Percentiles rank a stretch among this genome's conserved stretches.
phyloP scores from a whole-genome alignment of 2,797 vertebrate species.

The Neosilurus hyrtlii region DNA sequence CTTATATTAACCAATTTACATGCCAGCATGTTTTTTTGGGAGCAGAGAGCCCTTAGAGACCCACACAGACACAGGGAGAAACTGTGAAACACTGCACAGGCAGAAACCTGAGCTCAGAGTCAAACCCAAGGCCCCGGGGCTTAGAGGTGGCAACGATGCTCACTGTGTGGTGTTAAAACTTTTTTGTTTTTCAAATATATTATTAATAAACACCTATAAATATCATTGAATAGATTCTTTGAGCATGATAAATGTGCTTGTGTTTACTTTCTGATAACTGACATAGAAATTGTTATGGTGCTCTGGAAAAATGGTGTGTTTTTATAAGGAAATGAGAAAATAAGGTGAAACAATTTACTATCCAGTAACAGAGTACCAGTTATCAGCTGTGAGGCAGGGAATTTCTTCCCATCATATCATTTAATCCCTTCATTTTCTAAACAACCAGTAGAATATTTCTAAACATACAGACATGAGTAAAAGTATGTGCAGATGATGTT shows the following conservation, averaged over 20 bases:
- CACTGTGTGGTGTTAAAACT: neutral
- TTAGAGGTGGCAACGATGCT: neutral
- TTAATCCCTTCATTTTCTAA: neutral
- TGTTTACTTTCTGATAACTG: neutral
- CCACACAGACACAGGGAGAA: neutral
- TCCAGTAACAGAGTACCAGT: neutral
- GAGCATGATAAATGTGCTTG: neutral
- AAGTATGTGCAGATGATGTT: conserved; percentile 1
- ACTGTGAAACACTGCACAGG: neutral
- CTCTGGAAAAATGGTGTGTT: neutral
- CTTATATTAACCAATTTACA: neutral
- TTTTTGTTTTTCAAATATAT: neutral
- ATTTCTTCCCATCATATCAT: neutral
- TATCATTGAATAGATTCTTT: neutral
- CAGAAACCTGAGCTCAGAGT: neutral
- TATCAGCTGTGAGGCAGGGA: neutral
- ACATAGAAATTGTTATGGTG: neutral
- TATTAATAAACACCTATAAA: conserved; percentile 1
- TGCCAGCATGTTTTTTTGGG: conserved; percentile 8
- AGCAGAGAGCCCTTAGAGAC: neutral
- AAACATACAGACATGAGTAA: neutral
- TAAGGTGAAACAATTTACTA: neutral
- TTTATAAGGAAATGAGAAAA: neutral
- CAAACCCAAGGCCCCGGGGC: neutral
- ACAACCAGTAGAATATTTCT: neutral